phyloP scores from a whole-genome alignment of 2,888 invertebrate genomes.

The Drosophila parthenogenetica region DNA sequence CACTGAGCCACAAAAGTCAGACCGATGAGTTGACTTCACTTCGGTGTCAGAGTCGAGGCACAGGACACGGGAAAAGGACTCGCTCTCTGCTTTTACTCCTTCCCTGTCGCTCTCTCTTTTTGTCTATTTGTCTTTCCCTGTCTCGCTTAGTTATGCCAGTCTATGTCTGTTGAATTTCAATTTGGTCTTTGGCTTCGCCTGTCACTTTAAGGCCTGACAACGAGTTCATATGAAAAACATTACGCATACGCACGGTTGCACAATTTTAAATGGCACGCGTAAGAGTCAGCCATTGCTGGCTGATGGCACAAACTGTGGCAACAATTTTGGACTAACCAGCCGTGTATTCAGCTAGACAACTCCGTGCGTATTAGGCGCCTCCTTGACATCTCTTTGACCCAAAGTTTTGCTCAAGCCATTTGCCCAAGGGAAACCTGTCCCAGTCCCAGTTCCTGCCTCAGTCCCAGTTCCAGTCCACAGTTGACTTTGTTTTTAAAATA shows the following conservation, averaged over 20 bases:
- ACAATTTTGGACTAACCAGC: constrained; percentile 74
- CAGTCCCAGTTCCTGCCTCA: constrained; percentile 2
- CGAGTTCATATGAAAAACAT: constrained; percentile 78
- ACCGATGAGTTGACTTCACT: constrained; percentile 46
- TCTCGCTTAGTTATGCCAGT: constrained; percentile 51
- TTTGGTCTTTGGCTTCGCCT: constrained; percentile 51
- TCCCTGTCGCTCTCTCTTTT: too few relatives aligned
- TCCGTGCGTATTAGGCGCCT: constrained; percentile 69
- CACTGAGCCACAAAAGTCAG: constrained; percentile 71
- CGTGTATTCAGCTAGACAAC: constrained; percentile 58
- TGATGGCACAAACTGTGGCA: constrained; percentile 10
- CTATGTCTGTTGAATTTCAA: constrained; percentile 75
- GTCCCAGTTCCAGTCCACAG: neutral
- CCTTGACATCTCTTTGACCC: constrained; percentile 72
- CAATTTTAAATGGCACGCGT: constrained; percentile 79
- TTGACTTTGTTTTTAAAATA: constrained; percentile 57
- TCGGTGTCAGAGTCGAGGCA: constrained; percentile 17
- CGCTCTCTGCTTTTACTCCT: constrained; percentile 4
- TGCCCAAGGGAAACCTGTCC: constrained; percentile 41
- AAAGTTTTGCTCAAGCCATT: constrained; percentile 61
- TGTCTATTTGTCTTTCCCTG: constrained; percentile 2
- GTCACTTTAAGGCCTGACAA: constrained; percentile 58
- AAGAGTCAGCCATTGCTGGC: constrained; percentile 46
- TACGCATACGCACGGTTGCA: constrained; percentile 79
- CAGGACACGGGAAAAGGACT: constrained; percentile 12